phyloP scores from a whole-genome alignment of 2,797 vertebrate species.

The Platyrinchus mystaceus region DNA sequence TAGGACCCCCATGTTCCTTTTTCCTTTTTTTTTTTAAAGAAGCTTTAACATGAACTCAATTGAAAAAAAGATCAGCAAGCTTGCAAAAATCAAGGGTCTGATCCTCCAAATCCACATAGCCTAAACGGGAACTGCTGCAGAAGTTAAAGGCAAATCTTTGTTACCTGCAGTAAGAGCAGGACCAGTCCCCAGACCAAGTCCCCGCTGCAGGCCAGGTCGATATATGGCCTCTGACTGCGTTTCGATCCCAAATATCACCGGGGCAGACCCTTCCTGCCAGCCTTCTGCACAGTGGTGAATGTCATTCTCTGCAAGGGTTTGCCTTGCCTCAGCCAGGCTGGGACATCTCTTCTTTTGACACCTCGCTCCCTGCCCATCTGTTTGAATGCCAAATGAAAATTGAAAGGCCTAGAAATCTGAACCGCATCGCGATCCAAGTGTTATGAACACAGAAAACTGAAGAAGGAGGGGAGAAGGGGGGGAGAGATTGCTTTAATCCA shows the following conservation, averaged over 20 bases:
- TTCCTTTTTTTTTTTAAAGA: neutral
- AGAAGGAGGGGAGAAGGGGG: neutral
- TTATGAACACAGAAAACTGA: neutral
- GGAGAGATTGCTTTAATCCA: neutral
- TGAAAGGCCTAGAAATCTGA: neutral
- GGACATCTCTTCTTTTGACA: neutral
- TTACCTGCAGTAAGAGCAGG: neutral
- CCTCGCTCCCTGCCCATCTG: neutral
- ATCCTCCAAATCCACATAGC: neutral
- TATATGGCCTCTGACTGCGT: fast-evolving
- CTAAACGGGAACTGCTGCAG: neutral
- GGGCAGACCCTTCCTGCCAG: neutral
- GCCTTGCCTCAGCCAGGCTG: neutral
- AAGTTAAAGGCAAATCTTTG: neutral
- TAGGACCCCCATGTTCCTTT: neutral
- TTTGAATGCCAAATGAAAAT: neutral
- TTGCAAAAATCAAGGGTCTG: neutral
- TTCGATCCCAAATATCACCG: fast-evolving
- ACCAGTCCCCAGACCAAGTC: neutral
- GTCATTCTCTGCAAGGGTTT: neutral
- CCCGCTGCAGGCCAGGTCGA: fast-evolving
- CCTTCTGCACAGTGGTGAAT: constrained; percentile 1
- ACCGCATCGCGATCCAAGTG: neutral
- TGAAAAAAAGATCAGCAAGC: neutral
- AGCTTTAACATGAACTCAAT: neutral